Percentiles rank a stretch among this genome's conserved stretches.
phyloP scores from a whole-genome alignment of 2,113 vertebrate species.

The Chelonoidis abingdonii region DNA sequence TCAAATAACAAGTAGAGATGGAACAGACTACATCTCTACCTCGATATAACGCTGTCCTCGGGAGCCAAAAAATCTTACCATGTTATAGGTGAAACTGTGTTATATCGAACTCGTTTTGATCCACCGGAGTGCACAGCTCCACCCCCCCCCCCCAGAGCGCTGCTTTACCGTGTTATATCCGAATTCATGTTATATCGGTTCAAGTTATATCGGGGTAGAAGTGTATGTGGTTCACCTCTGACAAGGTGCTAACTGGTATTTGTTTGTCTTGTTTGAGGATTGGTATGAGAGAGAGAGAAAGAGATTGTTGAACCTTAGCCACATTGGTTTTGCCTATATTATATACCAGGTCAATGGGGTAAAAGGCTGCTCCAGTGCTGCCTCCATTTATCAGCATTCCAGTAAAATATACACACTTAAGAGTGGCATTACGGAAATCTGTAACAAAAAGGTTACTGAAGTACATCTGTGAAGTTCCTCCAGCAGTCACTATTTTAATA shows the following conservation, averaged over 20 bases:
- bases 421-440: background rate
- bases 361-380: background rate
- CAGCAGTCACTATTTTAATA: background rate
- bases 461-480: background rate
- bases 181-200: too few species aligned
- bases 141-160: too few species aligned
- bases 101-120: too few species aligned
- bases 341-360: too few species aligned
- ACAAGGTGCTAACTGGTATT: conserved; percentile 26
- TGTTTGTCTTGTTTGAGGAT: conserved; percentile 34
- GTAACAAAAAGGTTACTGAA: background rate
- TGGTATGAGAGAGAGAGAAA: background rate
- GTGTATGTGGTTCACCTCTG: background rate
- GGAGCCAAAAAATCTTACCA: too few species aligned
- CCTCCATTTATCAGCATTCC: background rate
- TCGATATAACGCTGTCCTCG: too few species aligned
- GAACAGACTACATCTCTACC: background rate
- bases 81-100: too few species aligned
- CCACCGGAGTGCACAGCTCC: too few species aligned
- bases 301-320: conserved; percentile 8
- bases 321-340: background rate
- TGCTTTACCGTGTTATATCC: too few species aligned
- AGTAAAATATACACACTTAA: conserved; percentile 25
- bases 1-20: conserved; percentile 40
- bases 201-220: too few species aligned